These are phyloP conservation scores for Battus philenor DNA, from an alignment of 1,140 invertebrate species.

Conservation along the genomic window DNA sequence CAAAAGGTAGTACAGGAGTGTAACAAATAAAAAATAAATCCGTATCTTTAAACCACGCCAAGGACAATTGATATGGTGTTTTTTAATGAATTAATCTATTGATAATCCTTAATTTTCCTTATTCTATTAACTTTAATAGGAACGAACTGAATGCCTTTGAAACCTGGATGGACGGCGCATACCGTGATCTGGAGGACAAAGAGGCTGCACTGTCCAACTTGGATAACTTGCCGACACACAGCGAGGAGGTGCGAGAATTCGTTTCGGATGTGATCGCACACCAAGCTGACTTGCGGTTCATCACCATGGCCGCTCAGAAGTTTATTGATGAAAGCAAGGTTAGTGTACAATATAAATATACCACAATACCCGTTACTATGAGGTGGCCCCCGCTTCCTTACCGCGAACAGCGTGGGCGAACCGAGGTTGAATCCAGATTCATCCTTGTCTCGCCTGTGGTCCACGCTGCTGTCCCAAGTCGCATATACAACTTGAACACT, in stretches of 20 bases:
- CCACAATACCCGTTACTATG: too few species aligned
- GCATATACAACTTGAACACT: too few species aligned
- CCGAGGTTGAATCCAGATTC: too few species aligned
- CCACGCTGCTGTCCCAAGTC: too few species aligned
- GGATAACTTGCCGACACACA: slow-evolving; percentile 82
- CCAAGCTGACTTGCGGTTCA: slow-evolving; percentile 94
- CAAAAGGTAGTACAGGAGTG: too few species aligned
- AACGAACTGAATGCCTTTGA: slow-evolving; percentile 89
- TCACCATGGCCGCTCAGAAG: slow-evolving; percentile 96
- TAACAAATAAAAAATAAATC: too few species aligned
- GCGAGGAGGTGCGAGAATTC: slow-evolving; percentile 88
- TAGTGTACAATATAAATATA: slow-evolving; percentile 8
- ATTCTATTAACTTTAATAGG: slow-evolving; percentile 55
- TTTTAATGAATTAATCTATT: neutral
- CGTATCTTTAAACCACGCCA: too few species aligned
- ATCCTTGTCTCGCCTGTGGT: too few species aligned
- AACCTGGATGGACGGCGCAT: slow-evolving; percentile 88
- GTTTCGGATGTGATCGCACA: slow-evolving; percentile 96
- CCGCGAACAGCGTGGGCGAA: too few species aligned
- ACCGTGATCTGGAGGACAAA: slow-evolving; percentile 88
- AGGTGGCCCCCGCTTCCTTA: too few species aligned
- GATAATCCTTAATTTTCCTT: neutral
- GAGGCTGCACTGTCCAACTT: slow-evolving; percentile 89
- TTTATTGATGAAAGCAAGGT: slow-evolving; percentile 95
- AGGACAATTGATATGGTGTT: neutral